Percentiles rank a stretch among this genome's conserved stretches.
Conservation (phyloP, 2,888 invertebrate genomes). For the Sycophila texana region DNA sequence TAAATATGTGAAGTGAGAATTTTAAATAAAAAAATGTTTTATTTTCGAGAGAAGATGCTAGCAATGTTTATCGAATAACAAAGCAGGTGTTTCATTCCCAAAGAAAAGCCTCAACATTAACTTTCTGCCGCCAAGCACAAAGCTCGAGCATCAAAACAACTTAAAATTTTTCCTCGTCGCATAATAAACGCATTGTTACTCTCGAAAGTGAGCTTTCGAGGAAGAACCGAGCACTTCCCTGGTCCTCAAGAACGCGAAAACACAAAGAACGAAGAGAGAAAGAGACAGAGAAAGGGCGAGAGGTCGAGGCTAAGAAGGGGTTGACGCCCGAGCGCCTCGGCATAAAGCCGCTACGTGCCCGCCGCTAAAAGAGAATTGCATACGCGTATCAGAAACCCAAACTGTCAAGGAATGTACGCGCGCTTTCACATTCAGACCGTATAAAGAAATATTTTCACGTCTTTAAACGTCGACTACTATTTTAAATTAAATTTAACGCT, state of each 20-base stretch:
- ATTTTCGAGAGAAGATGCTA: too few species aligned
- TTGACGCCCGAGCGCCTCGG: neutral
- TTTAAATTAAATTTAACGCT: too few species aligned
- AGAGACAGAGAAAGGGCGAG: neutral
- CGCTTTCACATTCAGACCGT: too few species aligned
- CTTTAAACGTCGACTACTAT: too few species aligned
- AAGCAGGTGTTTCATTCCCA: neutral
- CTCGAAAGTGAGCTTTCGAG: conserved; percentile 13
- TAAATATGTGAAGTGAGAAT: too few species aligned
- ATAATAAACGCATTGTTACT: conserved; percentile 30
- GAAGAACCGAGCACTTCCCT: neutral
- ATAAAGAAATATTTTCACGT: too few species aligned
- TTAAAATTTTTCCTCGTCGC: neutral
- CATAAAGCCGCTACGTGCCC: conserved; percentile 37
- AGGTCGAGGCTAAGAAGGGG: neutral
- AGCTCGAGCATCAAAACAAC: conserved; percentile 5
- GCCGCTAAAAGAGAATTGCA: neutral
- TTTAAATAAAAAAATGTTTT: too few species aligned
- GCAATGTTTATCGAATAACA: neutral
- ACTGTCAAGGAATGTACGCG: neutral
- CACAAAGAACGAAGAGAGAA: neutral
- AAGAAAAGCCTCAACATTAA: neutral
- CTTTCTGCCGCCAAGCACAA: neutral
- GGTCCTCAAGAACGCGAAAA: conserved; percentile 14
- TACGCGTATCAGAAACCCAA: conserved; percentile 5